Base-by-base conservation (phyloP, 2,888 invertebrate species). In the Drosophila macrospina region DNA sequence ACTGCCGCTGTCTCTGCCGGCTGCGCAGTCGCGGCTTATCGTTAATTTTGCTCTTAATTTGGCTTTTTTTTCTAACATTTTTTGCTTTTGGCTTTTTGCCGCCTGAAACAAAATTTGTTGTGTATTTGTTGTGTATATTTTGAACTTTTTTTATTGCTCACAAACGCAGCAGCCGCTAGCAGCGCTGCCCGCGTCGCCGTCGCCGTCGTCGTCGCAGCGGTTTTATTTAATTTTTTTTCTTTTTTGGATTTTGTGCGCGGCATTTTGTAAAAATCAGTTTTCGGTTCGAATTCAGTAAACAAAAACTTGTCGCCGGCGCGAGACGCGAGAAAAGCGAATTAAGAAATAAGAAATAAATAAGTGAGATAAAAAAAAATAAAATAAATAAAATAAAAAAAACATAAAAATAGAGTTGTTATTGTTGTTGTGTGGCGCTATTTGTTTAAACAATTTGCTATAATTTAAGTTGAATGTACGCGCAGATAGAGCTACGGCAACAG, bases 261-360 rank as follows among this genome's bases (percentile, higher is more conserved):
- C 28, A 72, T 80, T 75, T 71, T 68, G 73, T 80, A 72, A 79
- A 86, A 86, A 82, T 83, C 85, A 74, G 69, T 82, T 80, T 86
- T 89, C 77, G 72, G 69, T 89, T 89, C 71, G 74, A 86, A 80
- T 83, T 89, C 91, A 91, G 90, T 90, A 91, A 90, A 90, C 89
- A 91, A 90, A 91, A 89, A 88, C 88, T 90, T 89, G 89, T 90
- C 86, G 90, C 88, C 87, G 91, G 87, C 80, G 81, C 71, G 79
- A 88, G 89, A 87, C 78, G 78, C 74, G 67, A 69, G 54, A 79
- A 71, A 73, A 73, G 54, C 62, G 74, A 77, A 59, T 44, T 41
- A 45, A 63, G 63, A 56, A 59, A 59, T 26, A 34, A 36, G 36
- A 24, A 20, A 28, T 6, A 28, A 28, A 26, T 26, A 26, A 50